Percentiles rank a stretch among this genome's conserved stretches.
Conservation (phyloP, 2,888 invertebrate species). For the Ypsolopha sequella region DNA sequence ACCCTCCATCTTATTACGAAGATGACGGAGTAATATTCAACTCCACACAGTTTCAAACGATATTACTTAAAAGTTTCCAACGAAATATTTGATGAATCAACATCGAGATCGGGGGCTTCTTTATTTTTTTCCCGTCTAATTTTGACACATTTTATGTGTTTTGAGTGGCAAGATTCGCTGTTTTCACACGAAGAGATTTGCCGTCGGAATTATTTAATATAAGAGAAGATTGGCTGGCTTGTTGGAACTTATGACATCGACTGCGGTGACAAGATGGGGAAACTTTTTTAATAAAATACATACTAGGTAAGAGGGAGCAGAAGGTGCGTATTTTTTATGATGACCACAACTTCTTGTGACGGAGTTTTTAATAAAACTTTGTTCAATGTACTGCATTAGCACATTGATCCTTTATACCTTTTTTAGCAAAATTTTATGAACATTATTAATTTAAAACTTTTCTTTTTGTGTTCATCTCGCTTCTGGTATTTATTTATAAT, state of each 20-base stretch:
- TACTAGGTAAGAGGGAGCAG: slow-evolving; percentile 16
- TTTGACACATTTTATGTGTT: neutral
- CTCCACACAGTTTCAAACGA: neutral
- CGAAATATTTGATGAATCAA: neutral
- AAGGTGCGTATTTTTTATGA: slow-evolving; percentile 9
- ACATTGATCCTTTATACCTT: too few species aligned
- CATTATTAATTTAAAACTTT: too few species aligned
- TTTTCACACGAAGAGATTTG: slow-evolving; percentile 15
- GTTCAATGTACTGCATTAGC: too few species aligned
- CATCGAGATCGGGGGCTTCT: neutral
- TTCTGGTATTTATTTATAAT: too few species aligned
- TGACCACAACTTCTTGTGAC: neutral
- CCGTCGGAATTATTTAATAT: slow-evolving; percentile 45
- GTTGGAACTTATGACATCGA: slow-evolving; percentile 26
- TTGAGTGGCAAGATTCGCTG: neutral
- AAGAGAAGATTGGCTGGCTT: slow-evolving; percentile 31
- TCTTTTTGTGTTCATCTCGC: too few species aligned
- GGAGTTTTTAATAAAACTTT: neutral
- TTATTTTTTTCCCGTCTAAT: neutral
- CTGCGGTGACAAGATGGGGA: slow-evolving; percentile 37
- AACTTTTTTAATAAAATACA: slow-evolving; percentile 60
- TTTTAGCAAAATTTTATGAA: too few species aligned
- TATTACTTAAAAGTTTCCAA: neutral
- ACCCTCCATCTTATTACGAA: neutral
- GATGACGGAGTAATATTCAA: neutral